Base-by-base conservation (phyloP, 92 coral and sea anemone species). In the Meandrina meandrites region DNA sequence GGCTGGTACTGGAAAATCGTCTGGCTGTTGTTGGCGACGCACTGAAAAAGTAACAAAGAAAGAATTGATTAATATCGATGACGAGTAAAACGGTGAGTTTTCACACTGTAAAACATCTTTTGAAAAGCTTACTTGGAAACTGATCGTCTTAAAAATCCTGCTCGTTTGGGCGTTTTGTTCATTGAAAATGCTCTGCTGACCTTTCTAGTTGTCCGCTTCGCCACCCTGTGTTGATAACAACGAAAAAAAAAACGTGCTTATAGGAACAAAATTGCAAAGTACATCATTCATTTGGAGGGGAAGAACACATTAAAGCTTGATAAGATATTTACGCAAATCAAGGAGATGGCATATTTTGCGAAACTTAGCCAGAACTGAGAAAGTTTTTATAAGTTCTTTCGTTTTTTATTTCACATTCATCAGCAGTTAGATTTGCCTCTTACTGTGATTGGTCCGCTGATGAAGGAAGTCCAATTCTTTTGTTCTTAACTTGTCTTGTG, bases 101-200 rank as follows among this genome's bases (percentile, higher is more conserved):
- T 17, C 8, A n/a, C n/a, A n/a, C n/a, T n/a, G n/a, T n/a, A 5
- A 75, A 19, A 45, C 12, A 42, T 15, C 54, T 40, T 57, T 57
- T 34, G 8, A 10, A 21, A 8, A 88, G n/a, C 96, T 85, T 86
- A 97, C 99, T 86, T 97, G 31, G 99, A 97, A 80, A 94, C 91
- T 21, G 99, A 88, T 48, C 99, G 89, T 78, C 96, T 88, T 12
- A 97, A 47, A 18, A 78, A 70, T 78, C 91, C 83, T 17, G 87
- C 87, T 88, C 91, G 93, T 84, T 94, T 91, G 0, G 99, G 99
- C 31, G 99, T 97, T 80, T 88, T 93, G 92, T 95, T 97, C 99
- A 97, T 95, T 19, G 99, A 97, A 73, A 97, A 75, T 4, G 98
- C 99, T 32, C 99, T 93, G 75, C 97, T 91, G 35, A 97, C 99